Evolutionary conservation across 2,797 vertebrate species (phyloP).

Genomic region (Poecilia picta): DNA sequence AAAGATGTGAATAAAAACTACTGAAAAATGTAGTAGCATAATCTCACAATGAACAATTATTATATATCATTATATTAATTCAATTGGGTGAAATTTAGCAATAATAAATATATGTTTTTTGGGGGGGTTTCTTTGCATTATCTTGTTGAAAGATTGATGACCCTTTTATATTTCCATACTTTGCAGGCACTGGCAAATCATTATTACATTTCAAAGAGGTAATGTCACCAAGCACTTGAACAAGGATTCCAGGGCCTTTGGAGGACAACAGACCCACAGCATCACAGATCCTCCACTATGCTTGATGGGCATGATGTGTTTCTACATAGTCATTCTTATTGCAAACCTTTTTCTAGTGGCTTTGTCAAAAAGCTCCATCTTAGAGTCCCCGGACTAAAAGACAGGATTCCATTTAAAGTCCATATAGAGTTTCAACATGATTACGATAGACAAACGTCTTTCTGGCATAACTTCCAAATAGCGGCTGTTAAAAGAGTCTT

Average conservation of each 20-base stretch:
- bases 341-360: background rate
- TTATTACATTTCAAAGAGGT: background rate
- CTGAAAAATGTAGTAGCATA: background rate
- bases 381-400: background rate
- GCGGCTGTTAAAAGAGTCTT: background rate
- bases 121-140: background rate
- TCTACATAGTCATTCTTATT: background rate
- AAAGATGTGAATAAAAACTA: background rate
- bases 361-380: background rate
- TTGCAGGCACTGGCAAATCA: background rate
- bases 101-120: background rate
- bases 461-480: background rate
- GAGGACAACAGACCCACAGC: background rate
- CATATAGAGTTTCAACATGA: background rate
- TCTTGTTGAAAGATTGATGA: background rate
- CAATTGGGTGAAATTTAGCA: background rate
- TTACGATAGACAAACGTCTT: background rate
- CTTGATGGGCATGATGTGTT: background rate
- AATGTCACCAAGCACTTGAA: background rate
- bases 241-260: background rate
- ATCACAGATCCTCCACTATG: background rate
- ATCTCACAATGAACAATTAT: background rate
- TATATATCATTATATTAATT: background rate
- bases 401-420: background rate
- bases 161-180: background rate